Evolutionary conservation across 2,113 vertebrate genomes (phyloP), one percentile per base, ranked within the genome.

Genomic region (Xiphophorus hellerii): DNA sequence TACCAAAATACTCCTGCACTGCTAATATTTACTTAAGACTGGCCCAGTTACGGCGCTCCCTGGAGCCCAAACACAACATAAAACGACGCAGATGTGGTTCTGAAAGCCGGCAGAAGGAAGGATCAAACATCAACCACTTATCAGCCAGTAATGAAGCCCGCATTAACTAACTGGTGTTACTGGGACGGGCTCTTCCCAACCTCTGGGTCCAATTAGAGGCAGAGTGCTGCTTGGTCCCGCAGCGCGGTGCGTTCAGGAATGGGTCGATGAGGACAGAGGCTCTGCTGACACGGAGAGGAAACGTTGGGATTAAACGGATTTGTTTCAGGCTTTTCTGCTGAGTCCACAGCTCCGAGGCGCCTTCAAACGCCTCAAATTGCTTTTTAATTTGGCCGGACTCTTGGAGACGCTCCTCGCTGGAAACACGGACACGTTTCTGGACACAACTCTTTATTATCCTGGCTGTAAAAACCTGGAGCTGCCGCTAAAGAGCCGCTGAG

Each of bases 271-370:
- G 10, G 77, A 25, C 78, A 66, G 66, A 81, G 65, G 44, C 66
- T 25, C 80, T 64, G 78, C 86, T 86, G 88, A 87, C 82, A 80
- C 44, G 12, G n/a, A 62, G 71, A 83, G 85, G 88, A 89, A 84
- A 69, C 69, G 3, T 17, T 6, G 35, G 25, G 74, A 89, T 90
- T 81, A 84, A 68, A 85, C 14, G 63, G 73, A 78, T 71, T 77
- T 63, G 77, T 82, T 82, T 54, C 62, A 27, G 29, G 15, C 1
- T 48, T 71, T 88, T 84, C 70, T 75, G 76, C 42, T 12, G 76
- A 82, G 78, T 86, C 88, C 86, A 87, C 76, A 48, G 12, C 37
- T 73, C 1, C 5, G 12, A 25, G 77, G 70, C 20, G 78, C 68
- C 80, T 73, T 71, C 75, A 66, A 66, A 78, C 25, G 60, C 30